phyloP scores from a whole-genome alignment of 2,113 vertebrate genomes.

The Caloenas nicobarica region DNA sequence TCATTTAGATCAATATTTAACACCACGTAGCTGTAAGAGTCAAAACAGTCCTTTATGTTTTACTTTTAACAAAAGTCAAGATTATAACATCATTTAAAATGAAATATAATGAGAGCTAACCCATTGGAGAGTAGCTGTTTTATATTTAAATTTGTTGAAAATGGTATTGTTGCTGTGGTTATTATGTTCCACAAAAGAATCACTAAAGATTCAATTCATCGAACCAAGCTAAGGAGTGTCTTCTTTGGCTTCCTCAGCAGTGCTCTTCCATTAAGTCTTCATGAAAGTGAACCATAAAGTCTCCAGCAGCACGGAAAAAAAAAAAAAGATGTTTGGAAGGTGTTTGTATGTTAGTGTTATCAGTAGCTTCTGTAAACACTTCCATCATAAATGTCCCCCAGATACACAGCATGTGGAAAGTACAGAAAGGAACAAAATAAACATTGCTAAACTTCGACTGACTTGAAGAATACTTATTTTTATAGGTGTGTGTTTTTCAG shows the following conservation, averaged over 20 bases:
- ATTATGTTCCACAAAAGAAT: neutral
- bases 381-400: neutral
- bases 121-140: neutral
- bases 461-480: neutral
- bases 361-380: neutral
- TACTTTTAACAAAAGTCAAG: constrained; percentile 34
- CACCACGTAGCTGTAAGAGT: neutral
- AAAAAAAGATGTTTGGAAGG: neutral
- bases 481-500: neutral
- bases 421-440: neutral
- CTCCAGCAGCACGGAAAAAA: neutral
- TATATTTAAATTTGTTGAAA: constrained; percentile 7
- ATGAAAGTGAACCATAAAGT: neutral
- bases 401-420: neutral
- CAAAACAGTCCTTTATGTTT: neutral
- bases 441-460: neutral
- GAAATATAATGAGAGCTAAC: neutral
- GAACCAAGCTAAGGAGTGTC: neutral
- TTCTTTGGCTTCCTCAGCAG: neutral
- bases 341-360: neutral
- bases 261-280: neutral
- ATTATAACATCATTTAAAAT: constrained; percentile 18
- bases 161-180: neutral
- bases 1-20: constrained; percentile 42
- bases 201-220: neutral